Conservation (phyloP, 2,113 vertebrate genomes). For the Gymnocephalus cernua region DNA sequence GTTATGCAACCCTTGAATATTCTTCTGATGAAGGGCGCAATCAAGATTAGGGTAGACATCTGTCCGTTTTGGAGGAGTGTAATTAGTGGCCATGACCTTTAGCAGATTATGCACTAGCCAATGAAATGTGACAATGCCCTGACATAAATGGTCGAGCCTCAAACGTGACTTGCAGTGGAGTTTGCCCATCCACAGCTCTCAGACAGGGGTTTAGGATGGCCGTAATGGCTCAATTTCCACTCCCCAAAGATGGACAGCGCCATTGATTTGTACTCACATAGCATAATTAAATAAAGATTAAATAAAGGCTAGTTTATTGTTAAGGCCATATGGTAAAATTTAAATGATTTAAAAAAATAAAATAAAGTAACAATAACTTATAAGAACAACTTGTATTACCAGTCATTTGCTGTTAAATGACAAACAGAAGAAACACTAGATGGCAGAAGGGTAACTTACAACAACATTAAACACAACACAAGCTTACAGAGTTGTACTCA, state of each 20-base stretch:
- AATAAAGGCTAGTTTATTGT: no score
- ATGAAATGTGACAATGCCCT: conserved; percentile 71
- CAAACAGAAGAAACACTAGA: no score
- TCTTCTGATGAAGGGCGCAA: conserved; percentile 62
- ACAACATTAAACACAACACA: no score
- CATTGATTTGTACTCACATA: not conserved
- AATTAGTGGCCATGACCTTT: conserved; percentile 82
- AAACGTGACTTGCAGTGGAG: conserved; percentile 40
- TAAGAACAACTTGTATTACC: no score
- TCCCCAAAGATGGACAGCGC: conserved; percentile 9
- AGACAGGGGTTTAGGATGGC: conserved; percentile 13
- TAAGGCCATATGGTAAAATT: no score
- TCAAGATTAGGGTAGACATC: conserved; percentile 65
- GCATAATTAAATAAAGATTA: no score
- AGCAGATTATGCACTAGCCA: conserved; percentile 68
- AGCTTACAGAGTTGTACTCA: no score
- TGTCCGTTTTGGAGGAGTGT: conserved; percentile 71
- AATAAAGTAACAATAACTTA: no score
- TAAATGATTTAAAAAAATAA: no score
- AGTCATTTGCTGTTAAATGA: no score
- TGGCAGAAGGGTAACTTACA: no score
- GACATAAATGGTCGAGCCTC: conserved; percentile 56
- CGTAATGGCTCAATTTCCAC: conserved; percentile 37
- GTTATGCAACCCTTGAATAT: conserved; percentile 62
- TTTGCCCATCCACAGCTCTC: conserved; percentile 18